Evolutionary conservation across 2,888 invertebrate genomes (phyloP).

Genomic region (Coleophora deauratella): DNA sequence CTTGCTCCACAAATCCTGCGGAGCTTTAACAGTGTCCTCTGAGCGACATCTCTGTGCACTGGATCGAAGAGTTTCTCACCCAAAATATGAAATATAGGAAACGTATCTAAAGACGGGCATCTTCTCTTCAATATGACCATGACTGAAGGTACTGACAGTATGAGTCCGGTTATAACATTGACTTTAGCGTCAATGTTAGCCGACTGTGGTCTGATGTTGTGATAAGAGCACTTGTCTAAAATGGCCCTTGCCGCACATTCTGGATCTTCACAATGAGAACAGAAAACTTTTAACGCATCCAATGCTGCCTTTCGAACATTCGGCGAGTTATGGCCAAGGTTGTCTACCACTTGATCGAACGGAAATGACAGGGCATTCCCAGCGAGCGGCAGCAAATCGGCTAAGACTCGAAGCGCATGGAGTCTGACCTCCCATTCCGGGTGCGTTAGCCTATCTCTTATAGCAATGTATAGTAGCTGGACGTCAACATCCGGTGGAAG

Average conservation of each 20-base stretch:
- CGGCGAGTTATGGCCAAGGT: constrained; percentile 86
- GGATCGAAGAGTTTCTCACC: constrained; percentile 70
- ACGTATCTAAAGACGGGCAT: constrained; percentile 60
- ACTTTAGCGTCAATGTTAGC: constrained; percentile 66
- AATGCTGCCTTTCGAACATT: constrained; percentile 86
- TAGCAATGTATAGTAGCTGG: constrained; percentile 78
- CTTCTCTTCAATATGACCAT: constrained; percentile 71
- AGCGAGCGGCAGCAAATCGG: constrained; percentile 84
- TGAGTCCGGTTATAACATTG: constrained; percentile 77
- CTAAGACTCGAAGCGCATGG: constrained; percentile 85
- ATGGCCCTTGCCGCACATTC: constrained; percentile 79
- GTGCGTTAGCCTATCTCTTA: constrained; percentile 81
- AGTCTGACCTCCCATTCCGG: constrained; percentile 90
- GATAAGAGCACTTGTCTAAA: constrained; percentile 78
- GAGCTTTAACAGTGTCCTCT: constrained; percentile 81
- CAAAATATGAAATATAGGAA: constrained; percentile 67
- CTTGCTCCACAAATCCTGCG: constrained; percentile 78
- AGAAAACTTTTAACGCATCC: constrained; percentile 83
- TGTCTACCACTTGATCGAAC: constrained; percentile 83
- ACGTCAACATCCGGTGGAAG: constrained; percentile 81
- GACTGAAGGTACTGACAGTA: constrained; percentile 78
- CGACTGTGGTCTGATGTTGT: constrained; percentile 66
- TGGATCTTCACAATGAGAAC: constrained; percentile 78
- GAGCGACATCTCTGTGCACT: constrained; percentile 78
- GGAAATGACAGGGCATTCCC: constrained; percentile 79